Evolutionary conservation across 2,888 invertebrate genomes (phyloP), one percentile per base, ranked within the genome.

Genomic region (Portevinia maculata): DNA sequence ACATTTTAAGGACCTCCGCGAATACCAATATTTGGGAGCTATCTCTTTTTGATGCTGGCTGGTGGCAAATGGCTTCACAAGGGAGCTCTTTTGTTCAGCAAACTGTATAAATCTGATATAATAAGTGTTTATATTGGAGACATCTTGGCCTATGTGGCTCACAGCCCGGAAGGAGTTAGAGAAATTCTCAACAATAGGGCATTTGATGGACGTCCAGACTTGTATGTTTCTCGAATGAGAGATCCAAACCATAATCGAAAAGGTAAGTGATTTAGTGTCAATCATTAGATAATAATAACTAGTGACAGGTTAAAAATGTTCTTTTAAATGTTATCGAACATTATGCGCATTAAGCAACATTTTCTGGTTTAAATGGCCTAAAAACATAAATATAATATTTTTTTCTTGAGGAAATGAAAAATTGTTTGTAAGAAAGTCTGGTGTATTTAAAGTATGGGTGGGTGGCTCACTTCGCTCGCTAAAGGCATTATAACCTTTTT

Each of bases 21-120:
- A 19, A 87, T 94, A 44, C 94, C 94, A 0, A 57, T 94, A 15
- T 93, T 93, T 85, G 94, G 94, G 1, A 92, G 92, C 28, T 94
- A 94, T 84, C 92, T 93, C 89, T 91, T 93, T 41, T 86, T 94
- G 44, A 87, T 94, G 39, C 87, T 92, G 65, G 89, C 92, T 34
- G 78, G 92, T 84, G 92, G 91, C 79, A 90, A 90, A 55, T 92
- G 92, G 85, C 88, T 93, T 0, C 91, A 93, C 11, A 88, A 90
- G 55, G 92, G 92, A 0, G 89, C 93, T 19, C 86, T 89, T 0
- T 91, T 91, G 60, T 88, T 94, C 0, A 91, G 92, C 6, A 89
- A 91, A 53, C 91, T 91, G 79, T 94, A 94, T 86, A 93, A 93
- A 70, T 92, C 93, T 0, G 93, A 93, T 84, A 87, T 94, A 3